Base-by-base conservation (phyloP, 2,888 invertebrate genomes). In the Diarsia mendica region DNA sequence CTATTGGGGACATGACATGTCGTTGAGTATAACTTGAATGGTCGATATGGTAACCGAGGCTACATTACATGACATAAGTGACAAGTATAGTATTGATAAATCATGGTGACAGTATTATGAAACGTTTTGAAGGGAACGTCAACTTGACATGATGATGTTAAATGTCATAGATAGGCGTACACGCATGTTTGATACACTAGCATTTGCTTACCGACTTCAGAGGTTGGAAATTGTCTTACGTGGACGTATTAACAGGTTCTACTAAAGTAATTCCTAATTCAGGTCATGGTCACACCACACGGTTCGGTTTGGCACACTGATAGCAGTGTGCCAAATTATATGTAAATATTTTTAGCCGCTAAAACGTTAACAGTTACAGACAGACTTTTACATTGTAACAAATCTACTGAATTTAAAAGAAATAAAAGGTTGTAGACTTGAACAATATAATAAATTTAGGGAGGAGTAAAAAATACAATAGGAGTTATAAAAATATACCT, bases 1-100 rank as follows among this genome's bases (percentile, higher is more conserved):
- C 79, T 80, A 90, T 89, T 83, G 89, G 81, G 90, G 88, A 89
- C 92, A 89, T 84, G 88, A 89, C 92, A 89, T 84, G 80, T 88
- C 88, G 82, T 83, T 84, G 28, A 63, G 53, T 73, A 81, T 77
- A 79, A 83, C 83, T 85, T 73, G 83, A 72, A 78, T 89, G 84
- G 88, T 86, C 81, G 87, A 88, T 86, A 86, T 86, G 87, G 85
- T 85, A 84, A 87, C 71, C 67, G 67, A 73, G 81, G 81, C 73
- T 77, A 51, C 72, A 81, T 82, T 67, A 73, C 72, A 75, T 84
- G 85, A 82, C 85, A 87, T 85, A 86, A 87, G 79, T 77, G 83
- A 84, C 85, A 82, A 74, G 82, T 84, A 84, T 77, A 67, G 83
- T 84, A 81, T 76, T 80, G 82, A 85, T 83, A 76, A 78, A 77